phyloP scores from a whole-genome alignment of 1,140 invertebrate genomes.

The Drosophila willistoni region DNA sequence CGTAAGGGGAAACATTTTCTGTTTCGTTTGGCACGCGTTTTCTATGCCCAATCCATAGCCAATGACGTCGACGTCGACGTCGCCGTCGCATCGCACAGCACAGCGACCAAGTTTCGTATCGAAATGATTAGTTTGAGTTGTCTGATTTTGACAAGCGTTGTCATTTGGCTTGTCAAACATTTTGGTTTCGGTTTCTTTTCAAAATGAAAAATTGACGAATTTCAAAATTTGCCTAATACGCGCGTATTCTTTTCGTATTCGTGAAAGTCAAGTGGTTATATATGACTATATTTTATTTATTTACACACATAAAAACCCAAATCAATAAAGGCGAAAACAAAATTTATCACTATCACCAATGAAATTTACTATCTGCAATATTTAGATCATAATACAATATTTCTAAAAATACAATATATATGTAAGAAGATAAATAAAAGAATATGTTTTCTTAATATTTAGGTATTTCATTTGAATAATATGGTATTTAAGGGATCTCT shows the following conservation, averaged over 20 bases:
- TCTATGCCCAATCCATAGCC: slow-evolving; percentile 42
- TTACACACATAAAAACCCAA: no score
- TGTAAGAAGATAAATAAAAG: no score
- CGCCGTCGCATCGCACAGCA: not conserved
- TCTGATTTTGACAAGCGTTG: slow-evolving; percentile 74
- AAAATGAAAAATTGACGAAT: slow-evolving; percentile 72
- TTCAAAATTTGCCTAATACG: slow-evolving; percentile 43
- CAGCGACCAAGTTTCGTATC: slow-evolving; percentile 29
- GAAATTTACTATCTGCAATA: no score
- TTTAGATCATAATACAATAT: no score
- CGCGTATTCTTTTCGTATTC: slow-evolving; percentile 19
- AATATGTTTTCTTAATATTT: no score
- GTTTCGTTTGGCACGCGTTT: slow-evolving; percentile 67
- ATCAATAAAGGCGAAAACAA: no score
- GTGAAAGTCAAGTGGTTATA: slow-evolving; percentile 3
- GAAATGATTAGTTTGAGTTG: slow-evolving; percentile 77
- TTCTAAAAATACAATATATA: no score
- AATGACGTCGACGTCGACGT: not conserved
- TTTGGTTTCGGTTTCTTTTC: slow-evolving; percentile 56
- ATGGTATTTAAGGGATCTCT: no score
- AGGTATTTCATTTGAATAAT: no score
- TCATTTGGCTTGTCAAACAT: slow-evolving; percentile 77
- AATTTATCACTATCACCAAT: no score
- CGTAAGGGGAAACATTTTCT: slow-evolving; percentile 19
- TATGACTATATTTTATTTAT: no score